Percentiles rank a stretch among this genome's conserved stretches.
Conservation (phyloP, 2,113 vertebrate species). For the Lepisosteus oculatus region DNA sequence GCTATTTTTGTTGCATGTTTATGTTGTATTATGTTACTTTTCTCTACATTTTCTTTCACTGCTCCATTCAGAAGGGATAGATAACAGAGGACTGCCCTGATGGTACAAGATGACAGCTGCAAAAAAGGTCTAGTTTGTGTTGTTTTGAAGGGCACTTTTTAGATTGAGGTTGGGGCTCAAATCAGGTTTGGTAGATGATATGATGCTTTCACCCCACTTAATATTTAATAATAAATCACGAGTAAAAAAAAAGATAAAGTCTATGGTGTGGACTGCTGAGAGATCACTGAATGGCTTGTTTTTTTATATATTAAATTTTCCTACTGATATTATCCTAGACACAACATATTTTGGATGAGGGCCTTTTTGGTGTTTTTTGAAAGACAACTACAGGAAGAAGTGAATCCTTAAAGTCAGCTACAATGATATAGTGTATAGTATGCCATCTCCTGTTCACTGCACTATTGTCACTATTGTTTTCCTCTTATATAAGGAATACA, state of each 20-base stretch:
- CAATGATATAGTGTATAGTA: too few relatives aligned
- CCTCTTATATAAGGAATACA: too few relatives aligned
- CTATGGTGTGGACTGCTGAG: neutral
- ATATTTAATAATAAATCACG: too few relatives aligned
- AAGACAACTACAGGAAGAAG: too few relatives aligned
- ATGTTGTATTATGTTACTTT: neutral
- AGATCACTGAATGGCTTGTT: neutral
- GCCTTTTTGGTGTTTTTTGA: too few relatives aligned
- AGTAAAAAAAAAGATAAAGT: too few relatives aligned
- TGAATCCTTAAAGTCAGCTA: too few relatives aligned
- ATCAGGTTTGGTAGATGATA: neutral
- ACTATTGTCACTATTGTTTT: too few relatives aligned
- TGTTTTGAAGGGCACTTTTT: slow-evolving; percentile 6
- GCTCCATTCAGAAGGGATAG: slow-evolving; percentile 26
- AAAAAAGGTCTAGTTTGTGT: slow-evolving; percentile 16
- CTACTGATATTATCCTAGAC: too few relatives aligned
- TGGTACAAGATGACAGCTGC: slow-evolving; percentile 22
- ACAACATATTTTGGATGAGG: too few relatives aligned
- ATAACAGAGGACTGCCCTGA: slow-evolving; percentile 13
- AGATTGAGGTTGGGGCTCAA: slow-evolving; percentile 10
- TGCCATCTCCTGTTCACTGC: too few relatives aligned
- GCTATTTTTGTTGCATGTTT: neutral
- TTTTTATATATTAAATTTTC: too few relatives aligned
- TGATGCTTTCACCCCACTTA: neutral
- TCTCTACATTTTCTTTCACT: neutral